Base-by-base conservation (phyloP, 2,888 invertebrate species). In the Epiblema foenella region DNA sequence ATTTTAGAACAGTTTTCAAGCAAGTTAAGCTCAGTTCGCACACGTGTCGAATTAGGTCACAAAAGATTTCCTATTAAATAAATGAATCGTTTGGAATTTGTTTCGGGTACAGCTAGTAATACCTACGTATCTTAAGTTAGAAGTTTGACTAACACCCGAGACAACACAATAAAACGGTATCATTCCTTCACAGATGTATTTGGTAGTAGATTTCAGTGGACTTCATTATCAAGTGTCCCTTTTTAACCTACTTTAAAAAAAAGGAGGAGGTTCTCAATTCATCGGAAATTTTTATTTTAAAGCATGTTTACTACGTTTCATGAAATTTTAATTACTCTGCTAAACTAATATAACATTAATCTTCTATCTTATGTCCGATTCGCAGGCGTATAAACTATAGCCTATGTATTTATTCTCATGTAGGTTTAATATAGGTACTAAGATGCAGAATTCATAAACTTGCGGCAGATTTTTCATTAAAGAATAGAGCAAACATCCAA, bases 1-100 rank as follows among this genome's bases (percentile, higher is more conserved):
- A 85, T 82, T 86, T 84, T 83, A 82, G 81, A 85, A 86, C 86
- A 86, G 85, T 86, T 84, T 79, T 76, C 77, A 76, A 75, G 79
- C 78, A 76, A 78, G 78, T 80, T 78, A 79, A 79, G 79, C 72
- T 71, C 74, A 79, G 79, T 72, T 71, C 73, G 78, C 81, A 79
- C 88, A 89, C 89, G 88, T 89, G 88, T 82, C 66, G 72, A 89
- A 84, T 85, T 85, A 81, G 88, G 88, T 84, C 88, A 85, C 60
- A 56, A 71, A 62, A 20, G 57, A 57, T 62, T 37, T 49, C 24
- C 66, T 71, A 71, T 56, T 37, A 9, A 62, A 71, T 70, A 67
- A 62, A 71, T 70, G 62, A 71, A 67, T 51, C 46, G 60, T 51
- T 51, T 39, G 39, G 62, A 24, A 39, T 56, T 71, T 62, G 56